Base-by-base conservation (phyloP, 2,888 invertebrate species). In the Chaetogeoica ovagalla region DNA sequence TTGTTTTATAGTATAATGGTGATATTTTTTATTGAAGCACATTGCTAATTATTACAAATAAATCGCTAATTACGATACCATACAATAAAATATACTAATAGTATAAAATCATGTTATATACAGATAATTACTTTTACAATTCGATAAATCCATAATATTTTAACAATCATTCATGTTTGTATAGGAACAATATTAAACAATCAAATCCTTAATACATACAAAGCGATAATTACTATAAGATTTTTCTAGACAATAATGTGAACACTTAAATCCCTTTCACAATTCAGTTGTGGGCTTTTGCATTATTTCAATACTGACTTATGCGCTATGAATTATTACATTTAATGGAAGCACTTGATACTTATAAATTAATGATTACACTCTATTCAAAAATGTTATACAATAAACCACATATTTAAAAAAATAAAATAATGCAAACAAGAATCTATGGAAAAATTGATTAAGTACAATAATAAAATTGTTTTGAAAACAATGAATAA, bases 281-380 rank as follows among this genome's bases (percentile, higher is more conserved):
- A 63, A 55, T n/a, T 13, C 9, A 8, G 11, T 23, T 62, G n/a
- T 15, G 52, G 11, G 5, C 15, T 52, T 63, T 52, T 4, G 52
- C 9, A 48, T 37, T 8, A 30, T 9, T 48, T 48, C 48, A 48
- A 48, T 2, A n/a, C 13, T 66, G 52, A 60, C 60, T 48, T 72
- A 73, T 72, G 63, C 37, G 17, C 52, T 65, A 66, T 57, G 7
- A 23, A 23, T 59, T 48, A 59, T 68, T 48, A 77, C 13, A 70
- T 63, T 57, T 43, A 57, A 65, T 65, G 79, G 79, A 79, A 79
- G 79, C 79, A 65, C 71, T 79, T 71, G 63, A 71, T 63, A 71
- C 59, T n/a, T 59, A 48, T 43, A 66, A 66, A 74, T 37, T 52
- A 74, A 21, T 63, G 15, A 21, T 55, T 65, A 39, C 11, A 74